A percentile compares a stretch with the other conserved stretches of the same genome.
Conservation (phyloP, 2,113 vertebrate species). For the Pelecanus crispus region DNA sequence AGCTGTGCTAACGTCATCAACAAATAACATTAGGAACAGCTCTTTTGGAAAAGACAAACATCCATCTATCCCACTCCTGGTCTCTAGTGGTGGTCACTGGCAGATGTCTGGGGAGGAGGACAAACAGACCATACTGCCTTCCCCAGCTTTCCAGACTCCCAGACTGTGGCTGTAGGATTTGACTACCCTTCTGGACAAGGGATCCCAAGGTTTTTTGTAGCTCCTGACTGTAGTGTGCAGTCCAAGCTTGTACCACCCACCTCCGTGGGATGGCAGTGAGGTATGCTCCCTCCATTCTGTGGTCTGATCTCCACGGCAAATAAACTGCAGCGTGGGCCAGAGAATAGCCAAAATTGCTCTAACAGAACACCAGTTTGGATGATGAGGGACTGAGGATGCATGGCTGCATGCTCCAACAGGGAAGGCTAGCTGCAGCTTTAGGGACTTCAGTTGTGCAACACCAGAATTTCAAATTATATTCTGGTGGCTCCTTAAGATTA, state of each 20-base stretch:
- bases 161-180: neutral
- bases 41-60: neutral
- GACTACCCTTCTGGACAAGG: neutral
- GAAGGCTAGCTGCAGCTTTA: neutral
- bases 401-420: neutral
- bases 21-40: neutral
- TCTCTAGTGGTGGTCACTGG: neutral
- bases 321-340: accelerated
- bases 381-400: neutral
- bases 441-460: neutral
- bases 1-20: neutral
- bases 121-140: neutral
- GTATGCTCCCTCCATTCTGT: neutral
- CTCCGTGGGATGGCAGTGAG: neutral
- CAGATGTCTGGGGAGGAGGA: neutral
- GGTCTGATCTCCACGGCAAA: too few relatives aligned
- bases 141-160: neutral
- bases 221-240: neutral
- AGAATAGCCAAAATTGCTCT: neutral
- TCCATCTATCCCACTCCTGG: neutral
- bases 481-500: neutral
- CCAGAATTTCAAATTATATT: neutral
- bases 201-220: neutral
- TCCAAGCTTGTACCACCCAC: too few relatives aligned
- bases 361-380: neutral